Percentiles rank a stretch among this genome's conserved stretches.
phyloP scores from a whole-genome alignment of 2,888 invertebrate species.

The Orthosia incerta region DNA sequence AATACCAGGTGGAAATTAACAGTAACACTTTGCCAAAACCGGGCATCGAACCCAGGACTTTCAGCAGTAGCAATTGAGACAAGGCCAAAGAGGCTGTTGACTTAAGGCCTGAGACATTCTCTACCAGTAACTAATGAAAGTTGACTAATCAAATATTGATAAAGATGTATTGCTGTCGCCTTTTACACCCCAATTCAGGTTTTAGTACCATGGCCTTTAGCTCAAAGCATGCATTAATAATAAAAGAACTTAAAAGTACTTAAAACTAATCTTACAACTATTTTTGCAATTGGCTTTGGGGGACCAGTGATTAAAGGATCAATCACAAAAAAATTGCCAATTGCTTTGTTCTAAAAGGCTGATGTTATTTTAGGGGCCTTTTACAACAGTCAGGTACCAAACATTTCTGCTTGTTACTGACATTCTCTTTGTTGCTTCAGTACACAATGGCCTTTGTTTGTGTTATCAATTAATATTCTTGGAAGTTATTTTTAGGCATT shows the following conservation, averaged over 20 bases:
- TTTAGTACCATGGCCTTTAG: constrained; percentile 1
- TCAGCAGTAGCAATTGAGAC: no score
- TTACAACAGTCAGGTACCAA: constrained; percentile 23
- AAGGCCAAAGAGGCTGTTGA: no score
- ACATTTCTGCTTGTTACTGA: constrained; percentile 23
- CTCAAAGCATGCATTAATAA: constrained; percentile 46
- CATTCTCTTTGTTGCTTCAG: constrained; percentile 36
- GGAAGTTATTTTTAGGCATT: constrained; percentile 4
- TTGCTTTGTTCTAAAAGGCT: constrained; percentile 12
- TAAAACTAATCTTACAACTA: constrained; percentile 53
- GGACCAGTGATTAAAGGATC: constrained; percentile 33
- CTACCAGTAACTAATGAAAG: no score
- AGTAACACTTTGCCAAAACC: no score
- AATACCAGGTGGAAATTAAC: no score
- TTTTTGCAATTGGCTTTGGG: constrained; percentile 51
- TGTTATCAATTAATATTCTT: constrained; percentile 8
- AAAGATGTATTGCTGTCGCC: constrained; percentile 13
- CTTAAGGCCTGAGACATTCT: no score
- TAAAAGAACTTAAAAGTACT: constrained; percentile 19
- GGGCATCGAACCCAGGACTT: no score
- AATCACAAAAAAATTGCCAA: constrained; percentile 32
- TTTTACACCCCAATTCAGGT: constrained; percentile 23
- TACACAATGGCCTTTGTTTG: constrained; percentile 59
- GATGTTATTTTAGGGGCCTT: constrained; percentile 7
- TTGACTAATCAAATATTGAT: constrained; percentile 23